Evolutionary conservation across 2,888 invertebrate genomes (phyloP).

Genomic region (Blastobasis adustella): DNA sequence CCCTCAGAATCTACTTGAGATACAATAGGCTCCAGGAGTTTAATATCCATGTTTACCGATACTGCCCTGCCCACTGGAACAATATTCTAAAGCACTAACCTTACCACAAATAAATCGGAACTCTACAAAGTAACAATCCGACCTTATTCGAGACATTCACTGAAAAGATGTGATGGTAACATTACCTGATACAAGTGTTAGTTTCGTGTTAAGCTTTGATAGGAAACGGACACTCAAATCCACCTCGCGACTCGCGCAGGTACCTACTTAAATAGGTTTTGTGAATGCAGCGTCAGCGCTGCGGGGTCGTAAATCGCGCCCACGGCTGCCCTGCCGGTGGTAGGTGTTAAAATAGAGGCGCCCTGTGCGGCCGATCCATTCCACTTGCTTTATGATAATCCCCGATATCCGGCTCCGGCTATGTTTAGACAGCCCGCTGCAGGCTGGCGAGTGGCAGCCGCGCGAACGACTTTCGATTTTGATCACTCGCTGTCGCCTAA

Average conservation of each 20-base stretch:
- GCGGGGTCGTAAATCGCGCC: slow-evolving; percentile 62
- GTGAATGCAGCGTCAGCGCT: slow-evolving; percentile 26
- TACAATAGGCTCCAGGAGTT: too few relatives aligned
- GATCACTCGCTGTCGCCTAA: not conserved
- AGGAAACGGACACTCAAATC: slow-evolving; percentile 32
- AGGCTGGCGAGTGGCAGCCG: slow-evolving; percentile 11
- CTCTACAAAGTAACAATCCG: too few relatives aligned
- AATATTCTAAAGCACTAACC: too few relatives aligned
- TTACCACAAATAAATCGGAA: too few relatives aligned
- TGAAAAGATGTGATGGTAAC: too few relatives aligned
- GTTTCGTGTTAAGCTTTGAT: slow-evolving; percentile 1
- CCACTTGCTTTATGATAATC: slow-evolving; percentile 72
- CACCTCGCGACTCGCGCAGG: slow-evolving; percentile 16
- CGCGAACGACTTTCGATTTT: slow-evolving; percentile 11
- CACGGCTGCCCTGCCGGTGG: slow-evolving; percentile 36
- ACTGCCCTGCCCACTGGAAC: too few relatives aligned
- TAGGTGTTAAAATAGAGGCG: slow-evolving; percentile 72
- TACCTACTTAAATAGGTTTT: too few relatives aligned
- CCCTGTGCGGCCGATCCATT: slow-evolving; percentile 63
- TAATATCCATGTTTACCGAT: too few relatives aligned
- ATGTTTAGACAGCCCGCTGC: slow-evolving; percentile 43
- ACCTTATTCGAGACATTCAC: too few relatives aligned
- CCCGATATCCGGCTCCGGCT: slow-evolving; percentile 67
- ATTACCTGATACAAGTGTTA: too few relatives aligned
- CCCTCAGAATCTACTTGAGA: too few relatives aligned